Evolutionary conservation across 2,113 vertebrate genomes (phyloP).

Genomic region (Pollimyrus isidori): DNA sequence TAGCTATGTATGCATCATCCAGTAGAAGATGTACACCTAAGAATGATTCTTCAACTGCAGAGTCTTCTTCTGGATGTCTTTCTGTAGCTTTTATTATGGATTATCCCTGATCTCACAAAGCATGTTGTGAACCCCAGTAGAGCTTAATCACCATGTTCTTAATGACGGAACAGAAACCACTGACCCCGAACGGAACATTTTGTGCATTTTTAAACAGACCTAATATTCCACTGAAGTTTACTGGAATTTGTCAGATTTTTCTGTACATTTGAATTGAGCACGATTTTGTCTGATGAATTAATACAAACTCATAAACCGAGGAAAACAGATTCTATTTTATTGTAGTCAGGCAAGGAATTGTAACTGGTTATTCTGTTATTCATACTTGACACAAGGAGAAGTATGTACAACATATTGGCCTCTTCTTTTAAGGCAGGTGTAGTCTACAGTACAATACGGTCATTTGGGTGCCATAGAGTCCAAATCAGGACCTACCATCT

Average conservation of each 20-base stretch:
- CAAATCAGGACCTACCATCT: neutral
- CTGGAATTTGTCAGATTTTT: neutral
- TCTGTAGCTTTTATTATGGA: neutral
- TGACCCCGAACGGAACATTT: neutral
- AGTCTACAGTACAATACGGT: neutral
- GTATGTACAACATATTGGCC: neutral
- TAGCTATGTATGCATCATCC: neutral
- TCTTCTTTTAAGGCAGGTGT: neutral
- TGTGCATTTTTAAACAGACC: neutral
- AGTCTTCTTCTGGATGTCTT: neutral
- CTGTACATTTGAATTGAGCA: neutral
- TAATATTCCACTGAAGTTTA: neutral
- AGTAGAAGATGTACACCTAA: neutral
- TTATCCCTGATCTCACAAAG: neutral
- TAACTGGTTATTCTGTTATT: conserved; percentile 7
- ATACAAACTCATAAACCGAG: neutral
- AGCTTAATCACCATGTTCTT: neutral
- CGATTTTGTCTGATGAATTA: neutral
- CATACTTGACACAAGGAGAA: neutral
- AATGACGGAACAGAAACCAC: neutral
- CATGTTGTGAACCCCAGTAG: neutral
- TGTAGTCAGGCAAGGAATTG: neutral
- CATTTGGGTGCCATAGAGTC: neutral
- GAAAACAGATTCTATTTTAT: neutral
- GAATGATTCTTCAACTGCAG: neutral